These are phyloP conservation scores for Hystrix brachyura DNA, from an alignment of 2,113 vertebrate species.

Conservation along the genomic window DNA sequence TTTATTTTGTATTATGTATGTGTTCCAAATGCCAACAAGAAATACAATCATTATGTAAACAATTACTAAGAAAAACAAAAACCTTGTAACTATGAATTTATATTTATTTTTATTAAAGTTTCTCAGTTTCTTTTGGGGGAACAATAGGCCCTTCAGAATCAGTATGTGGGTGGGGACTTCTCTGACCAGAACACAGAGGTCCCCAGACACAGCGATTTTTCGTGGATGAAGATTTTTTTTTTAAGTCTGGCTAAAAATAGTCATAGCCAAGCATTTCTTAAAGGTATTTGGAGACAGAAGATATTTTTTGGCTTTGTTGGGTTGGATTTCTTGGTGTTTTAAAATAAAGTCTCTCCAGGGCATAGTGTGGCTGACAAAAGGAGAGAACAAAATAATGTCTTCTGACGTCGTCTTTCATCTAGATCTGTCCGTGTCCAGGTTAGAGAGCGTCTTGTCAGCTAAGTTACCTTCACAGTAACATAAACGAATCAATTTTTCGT, in stretches of 20 bases:
- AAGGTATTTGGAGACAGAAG: background rate
- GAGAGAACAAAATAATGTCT: background rate
- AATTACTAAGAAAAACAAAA: background rate
- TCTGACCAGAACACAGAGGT: background rate
- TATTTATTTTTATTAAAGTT: background rate
- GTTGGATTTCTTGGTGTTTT: background rate
- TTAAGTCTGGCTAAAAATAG: background rate
- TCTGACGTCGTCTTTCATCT: background rate
- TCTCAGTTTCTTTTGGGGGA: background rate
- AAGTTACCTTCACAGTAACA: background rate
- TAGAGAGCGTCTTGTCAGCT: background rate
- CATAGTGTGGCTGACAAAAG: background rate
- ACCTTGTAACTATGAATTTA: background rate
- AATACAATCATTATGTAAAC: background rate
- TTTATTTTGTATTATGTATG: background rate
- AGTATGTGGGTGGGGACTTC: accelerated
- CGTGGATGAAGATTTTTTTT: background rate
- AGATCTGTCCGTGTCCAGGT: too few relatives aligned
- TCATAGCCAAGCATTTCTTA: background rate
- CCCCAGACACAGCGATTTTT: background rate
- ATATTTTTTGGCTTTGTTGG: background rate
- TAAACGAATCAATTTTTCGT: background rate
- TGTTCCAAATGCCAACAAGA: too few relatives aligned
- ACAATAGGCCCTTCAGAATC: background rate
- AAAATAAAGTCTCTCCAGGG: background rate